Percentiles rank a stretch among this genome's conserved stretches.
Conservation (phyloP, 1,140 invertebrate species). For the Whitmania pigra region DNA sequence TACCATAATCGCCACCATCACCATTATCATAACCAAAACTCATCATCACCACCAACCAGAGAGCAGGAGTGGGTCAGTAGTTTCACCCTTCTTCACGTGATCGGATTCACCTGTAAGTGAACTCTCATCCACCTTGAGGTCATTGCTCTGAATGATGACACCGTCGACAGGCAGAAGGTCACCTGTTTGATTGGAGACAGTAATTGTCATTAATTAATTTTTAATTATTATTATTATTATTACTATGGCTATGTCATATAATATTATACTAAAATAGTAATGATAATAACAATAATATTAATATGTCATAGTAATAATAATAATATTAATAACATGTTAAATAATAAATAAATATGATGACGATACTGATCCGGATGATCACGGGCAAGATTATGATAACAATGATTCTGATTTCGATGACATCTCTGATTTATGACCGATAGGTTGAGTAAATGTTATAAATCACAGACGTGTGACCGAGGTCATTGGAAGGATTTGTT, state of each 20-base stretch:
- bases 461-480: too few species aligned
- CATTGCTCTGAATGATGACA: constrained; percentile 89
- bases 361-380: neutral
- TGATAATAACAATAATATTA: neutral
- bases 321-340: too few species aligned
- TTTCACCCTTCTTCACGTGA: constrained; percentile 87
- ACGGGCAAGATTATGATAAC: too few species aligned
- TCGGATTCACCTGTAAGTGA: constrained; percentile 95
- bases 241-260: neutral
- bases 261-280: neutral
- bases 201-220: too few species aligned
- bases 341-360: neutral
- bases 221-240: neutral
- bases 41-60: constrained; percentile 51
- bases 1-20: neutral
- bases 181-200: constrained; percentile 38
- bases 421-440: too few species aligned
- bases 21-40: neutral
- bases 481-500: too few species aligned
- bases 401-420: neutral
- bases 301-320: neutral
- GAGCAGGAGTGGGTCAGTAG: constrained; percentile 81
- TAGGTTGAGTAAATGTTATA: too few species aligned
- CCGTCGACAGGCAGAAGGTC: constrained; percentile 92
- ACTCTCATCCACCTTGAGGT: constrained; percentile 92